Evolutionary conservation across 2,113 vertebrate genomes (phyloP).

Genomic region (Carassius carassius): DNA sequence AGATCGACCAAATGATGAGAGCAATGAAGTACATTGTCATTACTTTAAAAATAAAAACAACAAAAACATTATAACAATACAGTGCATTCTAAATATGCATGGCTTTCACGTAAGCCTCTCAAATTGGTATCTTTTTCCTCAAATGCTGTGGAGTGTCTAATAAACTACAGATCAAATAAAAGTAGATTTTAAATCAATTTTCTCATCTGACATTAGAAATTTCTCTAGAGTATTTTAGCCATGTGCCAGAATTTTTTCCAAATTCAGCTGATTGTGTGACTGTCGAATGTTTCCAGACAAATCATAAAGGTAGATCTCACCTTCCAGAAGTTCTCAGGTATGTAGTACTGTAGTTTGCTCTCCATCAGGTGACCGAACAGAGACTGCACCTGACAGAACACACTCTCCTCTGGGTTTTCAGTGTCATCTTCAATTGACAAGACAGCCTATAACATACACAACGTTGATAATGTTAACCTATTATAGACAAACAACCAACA

Average conservation of each 20-base stretch:
- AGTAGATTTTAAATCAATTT: neutral
- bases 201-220: neutral
- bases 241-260: neutral
- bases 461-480: neutral
- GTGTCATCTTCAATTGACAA: constrained; percentile 96
- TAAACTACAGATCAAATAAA: neutral
- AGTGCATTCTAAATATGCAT: too few species aligned
- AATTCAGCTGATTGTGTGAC: neutral
- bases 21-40: neutral
- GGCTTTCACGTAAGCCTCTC: too few species aligned
- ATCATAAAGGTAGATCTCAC: constrained; percentile 53
- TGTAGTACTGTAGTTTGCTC: constrained; percentile 97
- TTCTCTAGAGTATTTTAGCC: neutral
- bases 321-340: constrained; percentile 99
- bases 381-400: constrained; percentile 97
- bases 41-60: too few species aligned
- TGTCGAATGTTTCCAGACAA: neutral
- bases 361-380: constrained; percentile 98
- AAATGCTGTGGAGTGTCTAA: neutral
- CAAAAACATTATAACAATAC: too few species aligned
- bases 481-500: neutral
- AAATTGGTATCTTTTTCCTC: too few species aligned
- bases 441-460: constrained; percentile 77
- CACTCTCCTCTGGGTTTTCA: constrained; percentile 95
- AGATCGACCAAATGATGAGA: neutral